These are phyloP conservation scores for Cydia amplana DNA, from an alignment of 1,140 invertebrate genomes.

Conservation along the genomic window DNA sequence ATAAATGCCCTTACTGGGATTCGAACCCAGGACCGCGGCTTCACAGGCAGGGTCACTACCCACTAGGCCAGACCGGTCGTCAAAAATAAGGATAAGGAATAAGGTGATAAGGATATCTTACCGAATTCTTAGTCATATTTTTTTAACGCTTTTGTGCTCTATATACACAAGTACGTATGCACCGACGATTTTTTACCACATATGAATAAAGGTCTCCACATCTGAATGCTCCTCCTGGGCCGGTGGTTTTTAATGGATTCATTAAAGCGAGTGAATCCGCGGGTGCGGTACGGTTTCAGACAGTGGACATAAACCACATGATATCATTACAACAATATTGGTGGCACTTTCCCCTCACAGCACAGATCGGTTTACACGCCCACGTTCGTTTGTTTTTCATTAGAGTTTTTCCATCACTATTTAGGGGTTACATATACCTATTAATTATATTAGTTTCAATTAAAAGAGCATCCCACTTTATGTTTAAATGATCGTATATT, in stretches of 20 bases:
- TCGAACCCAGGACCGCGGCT: no score
- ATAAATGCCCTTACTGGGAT: no score
- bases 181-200: not conserved
- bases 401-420: not conserved
- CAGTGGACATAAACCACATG: slow-evolving; percentile 15
- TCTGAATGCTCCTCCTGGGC: not conserved
- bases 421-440: not conserved
- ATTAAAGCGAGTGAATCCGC: slow-evolving; percentile 19
- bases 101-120: no score
- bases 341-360: slow-evolving; percentile 13
- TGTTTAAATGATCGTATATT: not conserved
- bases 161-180: no score
- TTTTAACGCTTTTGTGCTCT: no score
- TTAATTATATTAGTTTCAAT: not conserved
- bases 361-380: not conserved
- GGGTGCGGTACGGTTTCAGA: slow-evolving; percentile 14
- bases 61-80: no score
- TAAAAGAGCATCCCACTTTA: not conserved
- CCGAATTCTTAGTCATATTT: no score
- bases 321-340: slow-evolving; percentile 26
- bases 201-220: not conserved
- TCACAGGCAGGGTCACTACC: no score
- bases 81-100: no score
- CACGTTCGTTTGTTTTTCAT: not conserved
- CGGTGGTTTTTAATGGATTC: slow-evolving; percentile 12